Percentiles rank a stretch among this genome's conserved stretches.
Evolutionary conservation across 2,113 vertebrate species (phyloP).

Genomic region (Ahaetulla prasina): DNA sequence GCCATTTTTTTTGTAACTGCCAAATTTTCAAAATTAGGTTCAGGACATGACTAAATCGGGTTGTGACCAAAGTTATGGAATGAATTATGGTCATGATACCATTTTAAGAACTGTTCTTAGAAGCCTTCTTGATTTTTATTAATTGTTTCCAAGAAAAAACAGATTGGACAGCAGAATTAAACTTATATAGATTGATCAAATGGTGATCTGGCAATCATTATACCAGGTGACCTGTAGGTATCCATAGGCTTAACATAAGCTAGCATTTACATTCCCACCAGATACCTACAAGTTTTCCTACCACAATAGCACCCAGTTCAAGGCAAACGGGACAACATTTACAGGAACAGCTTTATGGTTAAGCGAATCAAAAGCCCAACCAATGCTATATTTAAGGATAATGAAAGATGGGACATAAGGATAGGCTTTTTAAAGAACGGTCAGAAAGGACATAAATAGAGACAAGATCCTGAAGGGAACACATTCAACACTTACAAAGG

Average conservation of each 20-base stretch:
- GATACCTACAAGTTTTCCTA: not conserved
- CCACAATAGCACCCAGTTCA: not conserved
- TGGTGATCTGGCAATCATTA: not conserved
- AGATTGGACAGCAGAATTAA: not conserved
- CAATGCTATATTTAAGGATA: not conserved
- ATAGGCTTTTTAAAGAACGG: not conserved
- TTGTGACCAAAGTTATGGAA: too few relatives aligned
- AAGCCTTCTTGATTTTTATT: not conserved
- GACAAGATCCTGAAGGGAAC: not conserved
- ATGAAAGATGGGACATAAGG: not conserved
- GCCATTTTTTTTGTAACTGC: too few relatives aligned
- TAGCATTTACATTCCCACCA: not conserved
- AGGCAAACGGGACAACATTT: not conserved
- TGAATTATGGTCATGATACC: not conserved
- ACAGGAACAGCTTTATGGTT: not conserved
- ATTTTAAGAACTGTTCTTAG: not conserved
- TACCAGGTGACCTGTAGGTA: not conserved
- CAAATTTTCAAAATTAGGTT: too few relatives aligned
- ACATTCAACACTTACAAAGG: not conserved
- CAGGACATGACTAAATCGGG: too few relatives aligned
- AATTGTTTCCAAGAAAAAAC: not conserved
- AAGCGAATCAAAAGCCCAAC: not conserved
- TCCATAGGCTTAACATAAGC: not conserved
- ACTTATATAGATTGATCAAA: not conserved
- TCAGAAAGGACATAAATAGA: not conserved